Evolutionary conservation across 2,113 vertebrate genomes (phyloP).

Genomic region (Leptobrachium ailaonicum): DNA sequence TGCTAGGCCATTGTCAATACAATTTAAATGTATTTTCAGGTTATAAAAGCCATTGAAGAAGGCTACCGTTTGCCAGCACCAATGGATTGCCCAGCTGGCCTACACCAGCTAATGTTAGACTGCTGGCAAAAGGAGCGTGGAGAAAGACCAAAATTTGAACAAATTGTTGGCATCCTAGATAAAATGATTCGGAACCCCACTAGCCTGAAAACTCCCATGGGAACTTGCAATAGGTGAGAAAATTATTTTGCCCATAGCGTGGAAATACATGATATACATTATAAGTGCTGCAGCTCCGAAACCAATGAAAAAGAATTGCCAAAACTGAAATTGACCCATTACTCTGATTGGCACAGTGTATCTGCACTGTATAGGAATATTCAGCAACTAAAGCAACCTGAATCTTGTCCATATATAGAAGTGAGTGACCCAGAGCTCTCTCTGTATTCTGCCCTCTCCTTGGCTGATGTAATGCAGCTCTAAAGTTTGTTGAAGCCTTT

Average conservation of each 20-base stretch:
- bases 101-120: constrained; percentile 97
- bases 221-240: constrained; percentile 90
- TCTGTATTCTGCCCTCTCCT: too few species aligned
- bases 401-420: too few species aligned
- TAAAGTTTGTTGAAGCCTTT: too few species aligned
- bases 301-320: too few species aligned
- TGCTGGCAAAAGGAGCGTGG: constrained; percentile 97
- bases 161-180: constrained; percentile 95
- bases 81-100: constrained; percentile 95
- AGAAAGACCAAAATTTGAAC: constrained; percentile 97
- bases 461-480: too few species aligned
- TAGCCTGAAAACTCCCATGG: constrained; percentile 93
- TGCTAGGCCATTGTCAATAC: background rate
- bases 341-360: too few species aligned
- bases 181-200: constrained; percentile 99
- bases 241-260: background rate
- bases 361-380: too few species aligned
- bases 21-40: constrained; percentile 68
- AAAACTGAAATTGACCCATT: too few species aligned
- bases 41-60: constrained; percentile 98
- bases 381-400: too few species aligned
- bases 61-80: constrained; percentile 96
- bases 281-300: too few species aligned
- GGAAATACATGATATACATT: too few species aligned
- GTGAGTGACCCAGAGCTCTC: too few species aligned